Base-by-base conservation (phyloP, 2,113 vertebrate species). In the Channa argus region DNA sequence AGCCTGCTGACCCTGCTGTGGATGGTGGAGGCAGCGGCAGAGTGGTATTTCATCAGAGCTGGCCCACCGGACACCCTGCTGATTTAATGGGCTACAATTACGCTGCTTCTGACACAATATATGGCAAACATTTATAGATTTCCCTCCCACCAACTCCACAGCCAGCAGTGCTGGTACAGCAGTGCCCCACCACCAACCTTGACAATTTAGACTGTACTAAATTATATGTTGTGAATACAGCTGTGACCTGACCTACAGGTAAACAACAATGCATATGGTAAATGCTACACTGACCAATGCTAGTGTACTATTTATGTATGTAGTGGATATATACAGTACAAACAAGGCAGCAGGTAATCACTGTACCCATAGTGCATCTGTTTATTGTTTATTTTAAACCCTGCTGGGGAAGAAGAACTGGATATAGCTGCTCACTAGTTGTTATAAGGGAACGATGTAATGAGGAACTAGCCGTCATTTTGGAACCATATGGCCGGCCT, bases 21-120 rank as follows among this genome's bases (percentile, higher is more conserved):
- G 79, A 80, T 79, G 83, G 75, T 13, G 82, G 73, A 67, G 82
- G 84, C 83, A 56, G 78, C 63, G 1, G 86, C 60, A 6, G 63
- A 51, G 68, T 15, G 10, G 77, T 61, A 74, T 77, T 90, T 86
- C 80, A 88, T 90, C 90, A 85, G 63, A 52, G 85, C 74, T 15
- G 8, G 74, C 70, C 79, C 66, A 54, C 74, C 41, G 66, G 83
- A 86, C 87, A 73, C 79, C 87, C 82, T 14, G 86, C 87, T 81
- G 89, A 81, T 89, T 88, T 88, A 91, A 92, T 86, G 77, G 87
- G 80, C 81, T 78, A 66, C 87, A 92, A 89, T 89, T 90, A 87
- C 86, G 73, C 84, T 24, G 85, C 83, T 84, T 79, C 82, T 86
- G 84, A 88, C 87, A 89, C 86, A 83, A 88, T 86, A 85, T 78